Conservation (phyloP, 2,797 vertebrate species). For the Tamandua tetradactyla region DNA sequence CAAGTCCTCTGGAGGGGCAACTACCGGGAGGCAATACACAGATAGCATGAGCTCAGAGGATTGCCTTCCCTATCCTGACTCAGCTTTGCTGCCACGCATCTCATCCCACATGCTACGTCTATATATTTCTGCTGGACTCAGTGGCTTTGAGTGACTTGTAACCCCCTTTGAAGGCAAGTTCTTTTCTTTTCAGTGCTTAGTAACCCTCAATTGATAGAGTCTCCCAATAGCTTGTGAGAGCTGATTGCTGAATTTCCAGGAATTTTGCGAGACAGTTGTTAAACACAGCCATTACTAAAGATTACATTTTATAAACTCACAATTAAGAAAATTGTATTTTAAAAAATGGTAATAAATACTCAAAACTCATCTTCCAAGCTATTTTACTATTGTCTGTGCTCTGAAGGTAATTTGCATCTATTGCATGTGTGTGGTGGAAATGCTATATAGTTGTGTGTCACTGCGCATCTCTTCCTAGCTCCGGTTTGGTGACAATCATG, state of each 20-base stretch:
- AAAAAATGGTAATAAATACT: background rate
- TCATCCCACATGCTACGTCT: background rate
- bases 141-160: background rate
- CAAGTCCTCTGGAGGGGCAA: conserved; percentile 93
- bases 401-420: background rate
- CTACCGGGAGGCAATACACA: conserved; percentile 85
- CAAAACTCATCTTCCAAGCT: background rate
- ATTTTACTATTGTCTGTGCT: background rate
- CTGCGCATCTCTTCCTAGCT: background rate
- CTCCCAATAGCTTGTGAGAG: background rate
- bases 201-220: background rate
- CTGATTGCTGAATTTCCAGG: background rate
- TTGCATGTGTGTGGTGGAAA: background rate
- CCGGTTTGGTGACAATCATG: background rate
- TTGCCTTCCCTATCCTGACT: conserved; percentile 54
- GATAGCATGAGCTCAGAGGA: conserved; percentile 76
- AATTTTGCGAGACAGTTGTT: background rate
- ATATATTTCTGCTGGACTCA: background rate
- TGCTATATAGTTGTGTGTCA: too few species aligned
- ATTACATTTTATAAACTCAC: background rate
- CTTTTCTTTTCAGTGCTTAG: background rate
- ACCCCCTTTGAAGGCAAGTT: background rate
- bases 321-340: background rate
- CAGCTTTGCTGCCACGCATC: background rate
- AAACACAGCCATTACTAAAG: background rate